These are phyloP conservation scores for Tricholauxania praeusta DNA, from an alignment of 2,888 invertebrate species.

Conservation along the genomic window DNA sequence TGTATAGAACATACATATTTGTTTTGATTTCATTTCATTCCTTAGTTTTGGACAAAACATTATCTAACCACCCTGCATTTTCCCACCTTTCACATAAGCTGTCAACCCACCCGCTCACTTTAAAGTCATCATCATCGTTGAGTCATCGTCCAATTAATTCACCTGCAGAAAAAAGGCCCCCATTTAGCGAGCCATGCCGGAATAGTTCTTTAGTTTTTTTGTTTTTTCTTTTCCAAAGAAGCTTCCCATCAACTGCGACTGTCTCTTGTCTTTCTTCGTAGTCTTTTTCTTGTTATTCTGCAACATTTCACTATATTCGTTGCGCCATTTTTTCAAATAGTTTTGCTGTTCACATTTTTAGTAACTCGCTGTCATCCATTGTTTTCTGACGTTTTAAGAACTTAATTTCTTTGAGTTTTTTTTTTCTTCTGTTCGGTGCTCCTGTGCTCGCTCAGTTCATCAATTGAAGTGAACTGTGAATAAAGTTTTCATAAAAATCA, in stretches of 20 bases:
- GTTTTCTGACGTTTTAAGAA: slow-evolving; percentile 31
- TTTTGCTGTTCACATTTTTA: slow-evolving; percentile 20
- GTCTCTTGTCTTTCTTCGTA: not conserved
- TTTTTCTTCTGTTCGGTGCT: no score
- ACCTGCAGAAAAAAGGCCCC: slow-evolving; percentile 15
- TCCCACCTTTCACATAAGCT: not conserved
- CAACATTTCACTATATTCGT: slow-evolving; percentile 9
- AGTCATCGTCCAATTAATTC: slow-evolving; percentile 6
- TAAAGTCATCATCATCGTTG: not conserved
- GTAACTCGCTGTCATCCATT: slow-evolving; percentile 27
- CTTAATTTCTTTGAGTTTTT: slow-evolving; percentile 12
- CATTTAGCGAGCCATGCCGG: slow-evolving; percentile 1
- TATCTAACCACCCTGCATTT: no score
- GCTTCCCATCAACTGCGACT: not conserved
- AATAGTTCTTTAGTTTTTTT: not conserved
- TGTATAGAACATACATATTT: no score
- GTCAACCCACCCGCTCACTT: not conserved
- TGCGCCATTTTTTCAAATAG: slow-evolving; percentile 23
- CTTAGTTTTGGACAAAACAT: no score
- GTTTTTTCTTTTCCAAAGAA: slow-evolving; percentile 10
- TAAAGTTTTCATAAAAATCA: not conserved
- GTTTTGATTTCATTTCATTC: no score
- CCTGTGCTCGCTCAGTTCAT: not conserved
- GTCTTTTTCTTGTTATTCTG: slow-evolving; percentile 2
- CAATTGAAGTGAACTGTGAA: not conserved